phyloP scores from a whole-genome alignment of 2,113 vertebrate species.

The Scatophagus argus region DNA sequence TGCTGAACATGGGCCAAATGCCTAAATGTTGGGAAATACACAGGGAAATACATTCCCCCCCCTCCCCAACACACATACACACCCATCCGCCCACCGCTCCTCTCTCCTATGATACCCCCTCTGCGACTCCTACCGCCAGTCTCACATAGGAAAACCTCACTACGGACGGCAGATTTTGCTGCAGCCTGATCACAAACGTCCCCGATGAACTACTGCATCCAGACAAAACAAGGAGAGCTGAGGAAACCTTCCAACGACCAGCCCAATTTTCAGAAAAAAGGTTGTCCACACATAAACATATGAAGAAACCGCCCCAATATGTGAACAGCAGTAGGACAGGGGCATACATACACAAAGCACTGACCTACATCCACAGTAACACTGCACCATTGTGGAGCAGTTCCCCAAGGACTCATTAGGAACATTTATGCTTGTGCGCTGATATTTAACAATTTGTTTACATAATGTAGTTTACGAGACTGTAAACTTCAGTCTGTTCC shows the following conservation, averaged over 20 bases:
- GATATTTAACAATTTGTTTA: slow-evolving; percentile 84
- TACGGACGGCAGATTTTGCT: slow-evolving; percentile 1
- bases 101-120: background rate
- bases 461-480: slow-evolving; percentile 70
- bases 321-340: slow-evolving; percentile 32
- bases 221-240: slow-evolving; percentile 41
- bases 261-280: slow-evolving; percentile 27
- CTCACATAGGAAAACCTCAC: background rate
- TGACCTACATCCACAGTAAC: slow-evolving; percentile 82
- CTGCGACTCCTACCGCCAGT: background rate
- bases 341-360: slow-evolving; percentile 56
- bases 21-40: slow-evolving; percentile 60
- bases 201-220: slow-evolving; percentile 25
- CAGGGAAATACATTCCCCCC: slow-evolving; percentile 21
- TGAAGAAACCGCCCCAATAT: slow-evolving; percentile 32
- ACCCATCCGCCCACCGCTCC: slow-evolving; percentile 1
- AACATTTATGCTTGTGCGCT: slow-evolving; percentile 71
- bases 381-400: slow-evolving; percentile 78
- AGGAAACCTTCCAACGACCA: slow-evolving; percentile 2
- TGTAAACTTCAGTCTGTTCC: slow-evolving; percentile 63
- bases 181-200: slow-evolving; percentile 26
- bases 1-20: slow-evolving; percentile 57
- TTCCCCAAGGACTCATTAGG: slow-evolving; percentile 79
- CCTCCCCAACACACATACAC: background rate
- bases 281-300: slow-evolving; percentile 38